A percentile compares a stretch with the other conserved stretches of the same genome.
phyloP scores from a whole-genome alignment of 2,113 vertebrate species.

The Hystrix brachyura region DNA sequence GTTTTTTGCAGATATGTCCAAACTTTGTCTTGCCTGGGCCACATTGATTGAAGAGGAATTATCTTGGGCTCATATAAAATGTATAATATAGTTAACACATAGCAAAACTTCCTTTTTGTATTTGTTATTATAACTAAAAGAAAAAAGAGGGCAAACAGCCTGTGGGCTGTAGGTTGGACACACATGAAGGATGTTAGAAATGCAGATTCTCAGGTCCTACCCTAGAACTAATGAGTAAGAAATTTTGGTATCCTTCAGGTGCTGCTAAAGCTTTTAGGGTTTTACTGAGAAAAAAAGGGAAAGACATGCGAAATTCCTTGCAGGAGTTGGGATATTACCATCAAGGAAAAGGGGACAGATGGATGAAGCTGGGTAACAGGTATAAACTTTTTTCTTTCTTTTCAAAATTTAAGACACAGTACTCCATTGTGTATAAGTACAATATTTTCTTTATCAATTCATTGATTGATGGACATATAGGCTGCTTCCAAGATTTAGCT shows the following conservation, averaged over 20 bases:
- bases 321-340: neutral
- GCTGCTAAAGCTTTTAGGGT: neutral
- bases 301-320: neutral
- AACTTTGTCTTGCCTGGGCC: neutral
- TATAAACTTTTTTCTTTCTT: neutral
- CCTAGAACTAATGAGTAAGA: neutral
- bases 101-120: neutral
- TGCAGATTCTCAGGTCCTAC: neutral
- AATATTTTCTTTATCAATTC: neutral
- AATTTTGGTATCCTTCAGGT: neutral
- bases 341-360: neutral
- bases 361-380: neutral
- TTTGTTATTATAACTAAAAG: neutral
- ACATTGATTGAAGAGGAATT: neutral
- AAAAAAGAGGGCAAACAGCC: neutral
- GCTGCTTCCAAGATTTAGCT: neutral
- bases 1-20: neutral
- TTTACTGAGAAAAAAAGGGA: constrained; percentile 34
- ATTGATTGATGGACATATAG: neutral
- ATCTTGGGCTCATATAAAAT: neutral
- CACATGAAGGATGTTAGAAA: constrained; percentile 11
- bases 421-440: neutral
- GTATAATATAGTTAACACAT: neutral
- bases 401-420: neutral
- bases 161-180: neutral